Base-by-base conservation (phyloP, 1,140 invertebrate genomes). In the Thrips palmi region DNA sequence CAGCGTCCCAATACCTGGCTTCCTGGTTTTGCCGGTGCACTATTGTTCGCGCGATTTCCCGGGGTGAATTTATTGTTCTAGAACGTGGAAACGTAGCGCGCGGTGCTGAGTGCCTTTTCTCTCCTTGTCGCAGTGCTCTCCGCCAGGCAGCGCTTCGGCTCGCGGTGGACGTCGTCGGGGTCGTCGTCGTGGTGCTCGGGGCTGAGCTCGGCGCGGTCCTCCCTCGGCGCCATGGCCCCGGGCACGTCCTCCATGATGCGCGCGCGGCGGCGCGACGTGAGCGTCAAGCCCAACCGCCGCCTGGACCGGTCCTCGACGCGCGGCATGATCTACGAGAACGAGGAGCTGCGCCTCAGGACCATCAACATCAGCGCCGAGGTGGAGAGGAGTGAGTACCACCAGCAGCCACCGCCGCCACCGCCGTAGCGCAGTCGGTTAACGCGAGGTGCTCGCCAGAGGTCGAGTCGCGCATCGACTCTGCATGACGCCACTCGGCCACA, bases 341-440 rank as follows among this genome's bases (percentile, higher is more conserved):
- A 89, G 56, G 84, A 87, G 53, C 65, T 89, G n/a, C 63, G 84
- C 47, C 58, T 89, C 49, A 71, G 82, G 43, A 88, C 83, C 17
- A 86, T 89, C 52, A 81, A 86, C 50, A 88, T 88, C 50, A 87
- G 86, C 59, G 83, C 83, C n/a, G 84, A 88, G 62, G 79, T 89
- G 19, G 84, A 89, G 59, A 69, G 77, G 72, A 78, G 79, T 83
- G 60, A 62, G 49, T 43, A 27, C 25, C n/a, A 27, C 8, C 10
- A 10, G n/a, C 25, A 27, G n/a, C n/a, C n/a, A 27, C n/a, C n/a
- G n/a, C n/a, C 25, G 19, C 19, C n/a, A 32, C 14, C 30, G 11
- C n/a, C 19, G 19, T 32, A 15, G 4, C 25, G 25, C 25, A 10
- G 8, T 27, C 30, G 15, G 14, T 32, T 5, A 14, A 18, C 30